These are phyloP conservation scores for Myxocyprinus asiaticus DNA, from an alignment of 2,113 vertebrate genomes.

Conservation along the genomic window DNA sequence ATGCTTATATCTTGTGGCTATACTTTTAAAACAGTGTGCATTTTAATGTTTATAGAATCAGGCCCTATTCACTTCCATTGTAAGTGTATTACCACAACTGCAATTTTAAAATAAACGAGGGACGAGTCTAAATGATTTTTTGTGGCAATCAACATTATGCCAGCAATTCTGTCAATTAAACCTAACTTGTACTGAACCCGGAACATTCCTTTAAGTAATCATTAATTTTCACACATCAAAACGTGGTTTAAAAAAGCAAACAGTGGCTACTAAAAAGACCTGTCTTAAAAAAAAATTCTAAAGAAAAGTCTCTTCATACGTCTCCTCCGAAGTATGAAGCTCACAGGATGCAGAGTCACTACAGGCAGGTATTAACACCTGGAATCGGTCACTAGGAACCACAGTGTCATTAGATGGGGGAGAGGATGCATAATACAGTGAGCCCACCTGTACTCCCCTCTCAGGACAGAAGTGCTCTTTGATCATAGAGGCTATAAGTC, in stretches of 20 bases:
- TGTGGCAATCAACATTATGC: no score
- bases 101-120: no score
- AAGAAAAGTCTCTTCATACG: conserved; percentile 71
- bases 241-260: not conserved
- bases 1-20: no score
- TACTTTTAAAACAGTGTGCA: no score
- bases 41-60: no score
- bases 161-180: no score
- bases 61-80: no score
- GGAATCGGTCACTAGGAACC: conserved; percentile 63
- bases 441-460: conserved; percentile 66
- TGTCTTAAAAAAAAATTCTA: conserved; percentile 52
- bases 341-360: conserved; percentile 61
- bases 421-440: conserved; percentile 75
- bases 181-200: no score
- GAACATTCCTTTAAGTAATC: no score
- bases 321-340: conserved; percentile 52
- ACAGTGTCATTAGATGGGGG: conserved; percentile 86
- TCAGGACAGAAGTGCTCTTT: conserved; percentile 78
- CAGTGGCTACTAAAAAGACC: not conserved
- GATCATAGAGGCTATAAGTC: conserved; percentile 88
- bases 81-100: no score
- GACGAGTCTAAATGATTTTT: no score
- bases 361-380: conserved; percentile 52
- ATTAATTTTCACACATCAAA: no score